These are phyloP conservation scores for Misgurnus anguillicaudatus DNA, from an alignment of 2,113 vertebrate genomes.

Conservation along the genomic window DNA sequence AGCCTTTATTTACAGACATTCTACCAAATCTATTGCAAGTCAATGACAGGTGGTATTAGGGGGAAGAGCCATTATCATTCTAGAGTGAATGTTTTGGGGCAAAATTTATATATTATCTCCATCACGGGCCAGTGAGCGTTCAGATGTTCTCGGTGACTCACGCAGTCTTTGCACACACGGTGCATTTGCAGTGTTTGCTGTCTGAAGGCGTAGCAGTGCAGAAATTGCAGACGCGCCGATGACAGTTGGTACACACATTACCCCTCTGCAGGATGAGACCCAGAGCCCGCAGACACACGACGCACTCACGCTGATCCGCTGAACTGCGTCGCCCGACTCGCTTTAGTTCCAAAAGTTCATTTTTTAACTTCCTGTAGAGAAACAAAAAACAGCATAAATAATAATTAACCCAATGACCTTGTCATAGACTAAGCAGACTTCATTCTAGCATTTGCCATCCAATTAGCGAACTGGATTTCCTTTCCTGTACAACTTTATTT, in stretches of 20 bases:
- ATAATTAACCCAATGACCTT: not conserved
- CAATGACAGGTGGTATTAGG: no score
- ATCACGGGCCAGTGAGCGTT: not conserved
- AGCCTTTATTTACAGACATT: not conserved
- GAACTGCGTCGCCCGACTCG: conserved; percentile 78
- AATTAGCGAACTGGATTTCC: no score
- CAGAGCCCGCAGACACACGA: conserved; percentile 83
- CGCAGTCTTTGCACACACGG: conserved; percentile 87
- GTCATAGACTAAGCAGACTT: no score
- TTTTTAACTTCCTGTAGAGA: conserved; percentile 86
- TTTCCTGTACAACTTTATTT: no score
- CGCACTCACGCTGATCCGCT: conserved; percentile 78
- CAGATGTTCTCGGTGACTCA: conserved; percentile 73
- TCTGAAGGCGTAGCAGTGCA: conserved; percentile 71
- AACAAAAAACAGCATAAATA: not conserved
- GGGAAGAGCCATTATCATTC: no score
- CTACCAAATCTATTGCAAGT: no score
- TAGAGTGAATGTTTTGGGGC: no score
- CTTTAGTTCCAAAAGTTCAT: conserved; percentile 90
- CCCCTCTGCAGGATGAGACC: conserved; percentile 91
- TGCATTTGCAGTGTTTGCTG: conserved; percentile 82
- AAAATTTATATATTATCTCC: not conserved
- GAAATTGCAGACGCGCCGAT: conserved; percentile 79
- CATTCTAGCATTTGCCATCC: no score
- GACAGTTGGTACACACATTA: conserved; percentile 81